Conservation (phyloP, 1,140 invertebrate species). For the Homalodisca vitripennis region DNA sequence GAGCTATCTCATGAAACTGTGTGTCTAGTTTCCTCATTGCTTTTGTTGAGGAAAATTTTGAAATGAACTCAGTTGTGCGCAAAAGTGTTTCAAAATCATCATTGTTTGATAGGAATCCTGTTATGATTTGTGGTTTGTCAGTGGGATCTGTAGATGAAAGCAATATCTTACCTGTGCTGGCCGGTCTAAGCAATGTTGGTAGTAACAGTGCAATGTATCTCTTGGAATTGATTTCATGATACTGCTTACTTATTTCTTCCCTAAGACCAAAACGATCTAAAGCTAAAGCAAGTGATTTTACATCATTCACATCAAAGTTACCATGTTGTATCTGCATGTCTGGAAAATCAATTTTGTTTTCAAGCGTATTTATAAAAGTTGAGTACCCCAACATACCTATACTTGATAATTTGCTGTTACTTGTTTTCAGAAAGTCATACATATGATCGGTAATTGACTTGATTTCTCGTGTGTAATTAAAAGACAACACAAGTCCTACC, state of each 20-base stretch:
- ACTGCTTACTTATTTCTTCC: background rate
- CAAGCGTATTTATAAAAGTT: conserved; percentile 79
- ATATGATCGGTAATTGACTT: conserved; percentile 77
- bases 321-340: conserved; percentile 80
- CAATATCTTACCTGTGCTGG: conserved; percentile 65
- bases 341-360: conserved; percentile 68
- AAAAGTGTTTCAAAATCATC: conserved; percentile 66
- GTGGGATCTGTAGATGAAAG: conserved; percentile 62
- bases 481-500: conserved; percentile 43
- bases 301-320: conserved; percentile 78
- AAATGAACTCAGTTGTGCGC: conserved; percentile 40
- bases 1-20: conserved; percentile 52
- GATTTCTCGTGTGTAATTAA: conserved; percentile 61
- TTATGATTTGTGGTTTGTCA: conserved; percentile 72
- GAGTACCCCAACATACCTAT: conserved; percentile 75
- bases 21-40: conserved; percentile 38
- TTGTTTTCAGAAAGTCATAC: conserved; percentile 63
- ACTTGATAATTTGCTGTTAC: conserved; percentile 53
- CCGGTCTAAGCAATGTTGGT: conserved; percentile 49
- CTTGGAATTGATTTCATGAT: conserved; percentile 1
- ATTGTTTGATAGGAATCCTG: conserved; percentile 71
- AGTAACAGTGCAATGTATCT: background rate
- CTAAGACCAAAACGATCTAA: background rate
- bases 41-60: conserved; percentile 33
- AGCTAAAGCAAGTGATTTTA: conserved; percentile 50